Evolutionary conservation across 2,113 vertebrate species (phyloP), one percentile per base, ranked within the genome.

Genomic region (Urocolius indicus): DNA sequence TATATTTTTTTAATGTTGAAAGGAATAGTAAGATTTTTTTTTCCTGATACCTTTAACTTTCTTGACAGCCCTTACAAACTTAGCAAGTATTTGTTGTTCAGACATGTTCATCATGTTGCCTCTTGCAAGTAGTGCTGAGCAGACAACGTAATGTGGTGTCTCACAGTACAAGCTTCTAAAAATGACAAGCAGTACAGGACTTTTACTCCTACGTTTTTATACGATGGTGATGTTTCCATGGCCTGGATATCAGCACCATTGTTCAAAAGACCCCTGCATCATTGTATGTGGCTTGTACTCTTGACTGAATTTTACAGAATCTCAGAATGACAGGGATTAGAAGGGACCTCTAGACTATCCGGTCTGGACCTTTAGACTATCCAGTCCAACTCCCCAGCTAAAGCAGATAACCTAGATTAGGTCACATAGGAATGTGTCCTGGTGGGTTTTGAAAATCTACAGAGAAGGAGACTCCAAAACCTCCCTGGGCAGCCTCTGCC

Each of bases 71-170:
- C 5, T 62, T 91, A 46, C 30, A 77, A 84, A 46, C 15, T 76
- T 51, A 51, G 5, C 41, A 52, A 61, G 11, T 58, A 7, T 67
- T 52, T 0, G 1, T 68, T 90, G 36, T 58, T 61, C 36, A 55
- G 57, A 32, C 13, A 13, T 1, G 0, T 61, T 78, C 0, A 1
- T 34, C 2, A 0, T 0, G 0, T 57, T 76, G 23, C 41, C 26
- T 78, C 75, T 69, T 52, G 38, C 61, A 65, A 84, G 52, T 72
- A 29, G 13, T 6, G 36, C 77, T 57, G 58, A 46, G 45, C 80
- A 72, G 48, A 34, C 0, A 4, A 52, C 2, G 0, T 26, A 48
- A 16, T 8, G 29, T 54, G 67, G 17, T 77, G 68, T 72, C 55
- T 96, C 51, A 15, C 21, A 2, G 43, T n/a, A 79, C 43, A 82